Base-by-base conservation (phyloP, 2,888 invertebrate genomes). In the Trypoxylon attenuatum region DNA sequence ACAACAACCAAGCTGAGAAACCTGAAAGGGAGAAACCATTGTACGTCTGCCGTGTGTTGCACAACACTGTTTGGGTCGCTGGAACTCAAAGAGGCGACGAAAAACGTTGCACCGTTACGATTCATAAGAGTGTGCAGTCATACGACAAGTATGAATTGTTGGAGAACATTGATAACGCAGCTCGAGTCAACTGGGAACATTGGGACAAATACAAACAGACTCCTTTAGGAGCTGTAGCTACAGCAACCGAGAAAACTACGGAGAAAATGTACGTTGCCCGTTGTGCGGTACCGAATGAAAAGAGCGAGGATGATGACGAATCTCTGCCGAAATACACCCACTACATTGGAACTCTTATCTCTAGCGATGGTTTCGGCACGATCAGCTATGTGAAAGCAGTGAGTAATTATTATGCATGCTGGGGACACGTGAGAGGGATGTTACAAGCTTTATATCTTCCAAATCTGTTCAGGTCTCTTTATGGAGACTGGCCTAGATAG, bases 131-230 rank as follows among this genome's bases (percentile, higher is more conserved):
- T 73, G 90, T 89, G 22, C 89, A 90, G 76, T 88, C 89, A 55
- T 90, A 91, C 80, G 85, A 89, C 29, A 84, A 85, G 52, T 94
- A 93, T 84, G 94, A 95, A 82, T 90, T 95, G 21, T 88, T 95
- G 49, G 91, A 94, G 83, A 95, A 94, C 84, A 90, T 92, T 66
- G 94, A 94, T 76, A 91, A 92, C 71, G 92, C 94, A 60, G 94
- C 93, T 0, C 89, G 93, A 57, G 89, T 95, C 41, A 90, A 90
- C 66, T 96, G 96, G 96, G 89, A 90, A 41, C 87, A 89, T n/a
- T 94, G 95, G 93, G 89, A 90, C 70, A 93, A 92, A 84, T 94
- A 91, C 82, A 89, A 89, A 1, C 84, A 88, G 8, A 89, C 91
- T 62, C 93, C 93, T 0, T 89, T 89, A 60, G 95, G 95, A 4